phyloP scores from a whole-genome alignment of 1,140 invertebrate species.

The Anastatus disparis region DNA sequence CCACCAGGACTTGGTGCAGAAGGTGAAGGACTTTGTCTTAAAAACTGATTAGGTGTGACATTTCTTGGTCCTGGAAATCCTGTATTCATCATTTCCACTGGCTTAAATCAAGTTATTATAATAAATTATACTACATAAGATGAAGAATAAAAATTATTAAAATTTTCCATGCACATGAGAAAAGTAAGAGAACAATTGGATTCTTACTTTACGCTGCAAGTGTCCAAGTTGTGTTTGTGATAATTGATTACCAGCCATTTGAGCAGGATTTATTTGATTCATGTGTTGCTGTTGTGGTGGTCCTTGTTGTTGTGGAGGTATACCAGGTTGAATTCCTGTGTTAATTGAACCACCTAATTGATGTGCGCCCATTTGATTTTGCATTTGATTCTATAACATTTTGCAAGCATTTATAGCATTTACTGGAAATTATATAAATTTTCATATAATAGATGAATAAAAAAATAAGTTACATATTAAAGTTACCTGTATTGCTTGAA shows the following conservation, averaged over 20 bases:
- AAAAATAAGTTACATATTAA: background rate
- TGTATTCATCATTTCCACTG: constrained; percentile 63
- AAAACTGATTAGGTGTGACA: constrained; percentile 74
- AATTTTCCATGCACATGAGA: no score
- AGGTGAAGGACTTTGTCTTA: constrained; percentile 76
- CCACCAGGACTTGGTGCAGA: constrained; percentile 77
- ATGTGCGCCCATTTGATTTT: constrained; percentile 64
- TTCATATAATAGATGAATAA: background rate
- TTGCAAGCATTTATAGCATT: background rate
- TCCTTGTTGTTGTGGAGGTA: constrained; percentile 63
- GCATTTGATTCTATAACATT: constrained; percentile 60
- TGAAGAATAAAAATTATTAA: no score
- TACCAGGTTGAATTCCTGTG: constrained; percentile 60
- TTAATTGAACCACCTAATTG: constrained; percentile 61
- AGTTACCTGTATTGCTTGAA: constrained; percentile 61
- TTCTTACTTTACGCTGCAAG: constrained; percentile 64
- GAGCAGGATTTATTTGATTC: constrained; percentile 66
- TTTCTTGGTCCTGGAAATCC: constrained; percentile 68
- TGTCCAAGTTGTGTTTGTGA: constrained; percentile 67
- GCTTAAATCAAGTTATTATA: constrained; percentile 43
- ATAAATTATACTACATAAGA: no score
- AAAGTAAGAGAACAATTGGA: no score
- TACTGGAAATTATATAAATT: background rate
- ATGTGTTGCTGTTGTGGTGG: constrained; percentile 64
- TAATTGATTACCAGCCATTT: constrained; percentile 70